Evolutionary conservation across 2,797 vertebrate genomes (phyloP), one percentile per base, ranked within the genome.

Genomic region (Mus spretus): DNA sequence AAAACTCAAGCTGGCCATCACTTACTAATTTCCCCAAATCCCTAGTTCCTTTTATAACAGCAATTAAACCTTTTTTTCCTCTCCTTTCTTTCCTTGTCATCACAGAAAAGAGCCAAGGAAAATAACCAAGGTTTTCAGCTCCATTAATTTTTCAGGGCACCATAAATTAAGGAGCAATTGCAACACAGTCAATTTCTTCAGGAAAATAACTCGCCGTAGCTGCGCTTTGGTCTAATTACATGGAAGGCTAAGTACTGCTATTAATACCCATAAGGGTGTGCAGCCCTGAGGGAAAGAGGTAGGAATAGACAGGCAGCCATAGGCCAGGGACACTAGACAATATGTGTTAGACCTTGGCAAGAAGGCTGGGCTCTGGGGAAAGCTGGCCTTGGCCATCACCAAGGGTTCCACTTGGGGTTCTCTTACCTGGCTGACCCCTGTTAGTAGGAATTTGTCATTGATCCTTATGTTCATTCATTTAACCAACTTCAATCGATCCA

Each of bases 81-180:
- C 7, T 19, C 8, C 92, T 78, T 89, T 24, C 81, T 85, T 91
- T 70, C 89, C 91, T 78, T 44, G 34, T 13, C 81, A 93, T 59
- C 77, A 53, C 94, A 77, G 89, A 50, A 59, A 91, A 72, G 86
- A 95, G 91, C 81, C 74, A 44, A 94, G 93, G 86, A 91, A 96
- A 95, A 96, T 82, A 93, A 80, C 55, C 17, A 90, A 70, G 95
- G 90, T 96, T 98, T 98, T 97, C 94, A 95, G 97, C 96, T 96
- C 97, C 93, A 94, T 96, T 97, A 97, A 96, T 80, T 96, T 97
- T 92, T 90, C 93, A 93, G 95, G 94, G 77, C 47, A 34, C 55
- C 86, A 47, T 96, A 95, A 98, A 97, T 97, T 97, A 97, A 85
- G 85, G 55, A 95, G 85, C 63, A 95, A 95, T 95, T 89, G 90